Percentiles rank a stretch among this genome's conserved stretches.
These are phyloP conservation scores for Cataglyphis cursor DNA, from an alignment of 2,888 invertebrate species.

Conservation along the genomic window DNA sequence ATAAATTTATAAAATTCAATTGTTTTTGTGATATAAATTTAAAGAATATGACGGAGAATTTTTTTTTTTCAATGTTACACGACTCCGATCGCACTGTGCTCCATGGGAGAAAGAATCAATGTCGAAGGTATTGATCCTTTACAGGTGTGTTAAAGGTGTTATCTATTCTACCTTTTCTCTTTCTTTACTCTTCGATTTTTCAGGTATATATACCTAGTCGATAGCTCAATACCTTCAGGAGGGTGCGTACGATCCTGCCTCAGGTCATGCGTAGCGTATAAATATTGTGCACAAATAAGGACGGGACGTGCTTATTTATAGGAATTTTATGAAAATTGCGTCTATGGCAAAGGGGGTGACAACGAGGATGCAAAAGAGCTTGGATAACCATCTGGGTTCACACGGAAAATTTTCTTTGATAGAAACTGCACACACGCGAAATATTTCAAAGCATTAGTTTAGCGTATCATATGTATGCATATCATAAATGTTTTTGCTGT, in stretches of 20 bases:
- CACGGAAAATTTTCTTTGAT: slow-evolving; percentile 27
- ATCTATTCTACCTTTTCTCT: slow-evolving; percentile 54
- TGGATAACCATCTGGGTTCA: slow-evolving; percentile 55
- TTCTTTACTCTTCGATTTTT: slow-evolving; percentile 54
- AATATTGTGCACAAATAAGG: slow-evolving; percentile 85
- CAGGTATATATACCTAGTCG: slow-evolving; percentile 56
- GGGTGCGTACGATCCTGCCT: slow-evolving; percentile 65
- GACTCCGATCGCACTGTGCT: slow-evolving; percentile 23
- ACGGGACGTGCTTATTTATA: slow-evolving; percentile 82
- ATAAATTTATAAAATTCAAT: background rate
- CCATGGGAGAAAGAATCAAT: slow-evolving; percentile 49
- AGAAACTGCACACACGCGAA: slow-evolving; percentile 6
- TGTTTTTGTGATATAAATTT: background rate
- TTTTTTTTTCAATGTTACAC: slow-evolving; percentile 27
- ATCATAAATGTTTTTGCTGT: background rate
- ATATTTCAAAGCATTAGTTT: slow-evolving; percentile 6
- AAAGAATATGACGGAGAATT: slow-evolving; percentile 32
- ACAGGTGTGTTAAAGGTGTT: slow-evolving; percentile 72
- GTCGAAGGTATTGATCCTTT: slow-evolving; percentile 64
- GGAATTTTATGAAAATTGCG: slow-evolving; percentile 83
- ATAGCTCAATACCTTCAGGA: slow-evolving; percentile 54
- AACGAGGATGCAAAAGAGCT: slow-evolving; percentile 26
- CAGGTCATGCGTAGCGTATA: slow-evolving; percentile 82
- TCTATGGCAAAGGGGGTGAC: slow-evolving; percentile 56
- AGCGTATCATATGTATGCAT: background rate